Evolutionary conservation across 1,140 invertebrate species (phyloP).

Genomic region (Zaprionus africanus): DNA sequence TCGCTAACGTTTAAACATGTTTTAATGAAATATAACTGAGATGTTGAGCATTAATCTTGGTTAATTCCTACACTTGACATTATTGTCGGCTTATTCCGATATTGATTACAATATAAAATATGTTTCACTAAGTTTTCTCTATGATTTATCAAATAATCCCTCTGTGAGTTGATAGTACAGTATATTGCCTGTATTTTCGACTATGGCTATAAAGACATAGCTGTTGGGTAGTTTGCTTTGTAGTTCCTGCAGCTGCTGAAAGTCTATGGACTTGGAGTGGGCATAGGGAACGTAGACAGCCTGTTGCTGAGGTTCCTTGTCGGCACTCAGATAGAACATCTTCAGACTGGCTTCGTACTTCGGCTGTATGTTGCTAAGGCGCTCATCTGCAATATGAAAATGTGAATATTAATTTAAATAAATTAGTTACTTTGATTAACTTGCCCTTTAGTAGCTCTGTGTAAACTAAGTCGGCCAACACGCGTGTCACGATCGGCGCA

Average conservation of each 20-base stretch:
- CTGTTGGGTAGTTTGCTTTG: conserved; percentile 43
- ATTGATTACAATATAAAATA: background rate
- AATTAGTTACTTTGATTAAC: background rate
- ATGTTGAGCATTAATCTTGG: too few species aligned
- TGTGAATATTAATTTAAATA: background rate
- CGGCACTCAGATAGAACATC: conserved; percentile 55
- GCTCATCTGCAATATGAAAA: conserved; percentile 35
- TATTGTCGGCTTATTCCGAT: too few species aligned
- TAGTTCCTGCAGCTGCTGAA: conserved; percentile 33
- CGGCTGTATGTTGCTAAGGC: conserved; percentile 3
- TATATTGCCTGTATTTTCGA: conserved; percentile 64
- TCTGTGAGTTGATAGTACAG: conserved; percentile 62
- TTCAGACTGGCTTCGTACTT: conserved; percentile 47
- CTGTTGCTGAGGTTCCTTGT: background rate
- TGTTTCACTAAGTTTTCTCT: background rate
- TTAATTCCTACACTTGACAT: too few species aligned
- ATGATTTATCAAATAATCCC: conserved; percentile 42
- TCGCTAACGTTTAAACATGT: conserved; percentile 53
- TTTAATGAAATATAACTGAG: too few species aligned
- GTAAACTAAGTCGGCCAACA: conserved; percentile 54
- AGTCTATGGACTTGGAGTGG: conserved; percentile 51
- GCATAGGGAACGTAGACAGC: conserved; percentile 50
- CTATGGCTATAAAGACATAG: conserved; percentile 51
- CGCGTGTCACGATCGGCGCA: conserved; percentile 33
- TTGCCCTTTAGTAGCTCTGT: conserved; percentile 58